phyloP scores from a whole-genome alignment of 2,888 invertebrate genomes.

The Ectemnius cavifrons region DNA sequence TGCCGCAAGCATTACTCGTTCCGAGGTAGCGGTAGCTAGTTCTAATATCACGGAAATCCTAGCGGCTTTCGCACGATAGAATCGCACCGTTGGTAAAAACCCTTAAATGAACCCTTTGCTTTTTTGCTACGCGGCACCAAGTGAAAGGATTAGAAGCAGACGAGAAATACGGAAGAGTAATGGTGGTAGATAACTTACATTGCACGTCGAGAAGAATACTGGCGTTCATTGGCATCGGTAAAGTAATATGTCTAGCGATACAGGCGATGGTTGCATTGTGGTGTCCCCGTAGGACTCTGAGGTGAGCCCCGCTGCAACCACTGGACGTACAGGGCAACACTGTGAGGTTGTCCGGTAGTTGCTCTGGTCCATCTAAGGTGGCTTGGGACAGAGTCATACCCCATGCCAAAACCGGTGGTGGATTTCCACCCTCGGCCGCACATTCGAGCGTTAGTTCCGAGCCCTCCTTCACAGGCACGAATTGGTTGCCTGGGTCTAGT shows the following conservation, averaged over 20 bases:
- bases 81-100: constrained; percentile 35
- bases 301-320: constrained; percentile 82
- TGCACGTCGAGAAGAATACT: constrained; percentile 83
- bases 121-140: no score
- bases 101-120: constrained; percentile 3
- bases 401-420: constrained; percentile 84
- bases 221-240: constrained; percentile 81
- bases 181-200: constrained; percentile 80
- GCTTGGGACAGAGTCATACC: constrained; percentile 81
- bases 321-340: constrained; percentile 69
- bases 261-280: constrained; percentile 93
- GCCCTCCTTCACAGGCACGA: constrained; percentile 92
- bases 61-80: constrained; percentile 16
- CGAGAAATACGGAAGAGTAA: no score
- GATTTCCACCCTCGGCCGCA: constrained; percentile 91
- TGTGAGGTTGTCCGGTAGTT: constrained; percentile 75
- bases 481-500: constrained; percentile 91
- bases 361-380: constrained; percentile 74
- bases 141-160: no score
- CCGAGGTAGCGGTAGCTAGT: constrained; percentile 22
- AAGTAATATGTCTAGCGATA: constrained; percentile 85
- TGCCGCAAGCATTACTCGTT: constrained; percentile 26
- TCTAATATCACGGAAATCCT: constrained; percentile 54
- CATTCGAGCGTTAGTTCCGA: constrained; percentile 90
- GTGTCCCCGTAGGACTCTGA: constrained; percentile 88